These are phyloP conservation scores for Caenorhabditis tropicalis DNA, from an alignment of 1,140 invertebrate genomes.

Conservation along the genomic window DNA sequence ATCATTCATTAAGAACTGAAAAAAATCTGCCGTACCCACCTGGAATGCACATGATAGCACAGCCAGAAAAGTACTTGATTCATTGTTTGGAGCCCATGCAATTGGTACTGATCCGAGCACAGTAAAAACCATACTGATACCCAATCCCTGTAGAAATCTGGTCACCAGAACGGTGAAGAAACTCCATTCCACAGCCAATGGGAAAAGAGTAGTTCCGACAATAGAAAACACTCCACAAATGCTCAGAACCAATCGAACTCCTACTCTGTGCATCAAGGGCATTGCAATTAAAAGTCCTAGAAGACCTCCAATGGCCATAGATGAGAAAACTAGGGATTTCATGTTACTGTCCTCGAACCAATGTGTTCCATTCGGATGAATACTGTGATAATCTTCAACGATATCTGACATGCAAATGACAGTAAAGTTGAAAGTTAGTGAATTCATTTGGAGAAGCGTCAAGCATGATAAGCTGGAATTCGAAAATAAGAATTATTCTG, in stretches of 20 bases:
- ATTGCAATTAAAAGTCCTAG: conserved; percentile 25
- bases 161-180: conserved; percentile 40
- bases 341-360: conserved; percentile 37
- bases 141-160: conserved; percentile 44
- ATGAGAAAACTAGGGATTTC: conserved; percentile 51
- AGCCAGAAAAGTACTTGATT: conserved; percentile 47
- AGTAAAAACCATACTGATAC: conserved; percentile 46
- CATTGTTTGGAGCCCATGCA: conserved; percentile 51
- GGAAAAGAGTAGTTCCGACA: conserved; percentile 48
- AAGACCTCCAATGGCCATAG: conserved; percentile 46
- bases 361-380: not conserved
- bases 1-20: not conserved
- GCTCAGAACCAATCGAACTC: not conserved
- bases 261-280: conserved; percentile 37
- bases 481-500: too few relatives aligned
- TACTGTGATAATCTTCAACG: not conserved
- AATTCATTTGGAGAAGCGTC: conserved; percentile 45
- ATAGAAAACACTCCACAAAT: conserved; percentile 2
- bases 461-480: conserved; percentile 37
- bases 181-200: conserved; percentile 42
- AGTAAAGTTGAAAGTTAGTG: conserved; percentile 56
- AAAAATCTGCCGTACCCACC: not conserved
- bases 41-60: conserved; percentile 53
- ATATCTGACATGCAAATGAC: conserved; percentile 59
- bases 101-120: conserved; percentile 41